Evolutionary conservation across 1,140 invertebrate species (phyloP), one percentile per base, ranked within the genome.

Genomic region (Drosophila simulans): DNA sequence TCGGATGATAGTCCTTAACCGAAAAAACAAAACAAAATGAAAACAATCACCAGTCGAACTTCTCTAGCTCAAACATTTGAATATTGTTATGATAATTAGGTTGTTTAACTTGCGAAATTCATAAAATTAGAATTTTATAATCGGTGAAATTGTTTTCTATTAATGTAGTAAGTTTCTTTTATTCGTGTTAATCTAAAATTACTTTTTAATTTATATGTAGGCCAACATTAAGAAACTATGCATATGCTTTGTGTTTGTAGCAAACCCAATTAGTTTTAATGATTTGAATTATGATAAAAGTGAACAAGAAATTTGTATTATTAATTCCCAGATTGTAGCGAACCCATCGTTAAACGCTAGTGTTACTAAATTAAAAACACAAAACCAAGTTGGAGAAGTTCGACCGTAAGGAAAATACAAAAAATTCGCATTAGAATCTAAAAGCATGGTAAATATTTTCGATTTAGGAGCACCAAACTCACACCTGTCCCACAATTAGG

Each of bases 401-500:
- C 35, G 46, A 57, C 57, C 51, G 59, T 51, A 39, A 57, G 64
- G 45, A 46, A 63, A 43, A 48, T n/a, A 53, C 39, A 4, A 66
- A 68, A 4, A 66, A 75, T 46, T 58, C 46, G 22, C 64, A 64
- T 51, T 57, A 57, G 8, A 35, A 53, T 53, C 57, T 60, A 46
- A 64, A 58, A 68, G 37, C 72, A 66, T 37, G 69, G 69, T 63
- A 73, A 63, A 51, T 74, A 63, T 42, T 73, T 55, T 71, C 71
- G 76, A 76, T 76, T 84, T 76, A 72, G 53, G 80, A 79, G 80
- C 75, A 83, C 74, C 52, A 37, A 52, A 40, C n/a, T 42, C 64
- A 62, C 37, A 43, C 58, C 57, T 74, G 57, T 37, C 59, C 79
- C 52, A 65, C 80, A 74, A 17, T 17, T 17, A 17, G 17, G 17